Base-by-base conservation (phyloP, 2,113 vertebrate species). In the Cyprinodon variegatus region DNA sequence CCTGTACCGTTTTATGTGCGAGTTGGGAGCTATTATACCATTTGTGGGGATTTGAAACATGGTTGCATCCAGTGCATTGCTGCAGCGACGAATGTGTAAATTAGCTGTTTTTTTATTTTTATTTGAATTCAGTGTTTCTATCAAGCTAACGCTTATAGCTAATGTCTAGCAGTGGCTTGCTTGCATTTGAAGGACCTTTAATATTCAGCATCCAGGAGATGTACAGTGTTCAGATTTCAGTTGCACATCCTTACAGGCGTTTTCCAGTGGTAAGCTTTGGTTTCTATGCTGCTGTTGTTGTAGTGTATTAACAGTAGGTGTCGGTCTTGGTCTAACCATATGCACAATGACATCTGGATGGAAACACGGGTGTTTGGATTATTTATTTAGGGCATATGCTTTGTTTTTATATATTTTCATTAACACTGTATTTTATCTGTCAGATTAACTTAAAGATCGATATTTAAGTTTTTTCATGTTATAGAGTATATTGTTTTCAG, bases 401-500 rank as follows among this genome's bases (percentile, higher is more conserved):
- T 85, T 83, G 12, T 68, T 83, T 88, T 89, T 29, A 81, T 76
- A 38, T 74, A 65, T 86, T 77, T 82, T 79, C 86, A 67, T 77
- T 87, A 78, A 92, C 91, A 89, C 90, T 88, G 68, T 83, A 66
- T 70, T 77, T 82, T 81, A 82, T 77, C 82, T 68, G 77, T 64
- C 29, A 81, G 5, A 80, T 83, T 89, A 83, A 89, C 75, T 85
- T 77, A 83, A 46, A 86, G 69, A 83, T 86, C 60, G 68, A 76
- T 87, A 89, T 87, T 83, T 86, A 83, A 75, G 45, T 85, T 78
- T 83, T 41, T 83, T 88, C 77, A 85, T 87, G 9, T 69, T 85
- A 74, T 89, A 91, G 85, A 90, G 84, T 88, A 65, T 86, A 84
- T 88, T 80, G 61, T 90, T 90, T 91, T 82, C 87, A 88, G 83